Base-by-base conservation (phyloP, 2,113 vertebrate genomes). In the Sterrhoptilus dennistouni region DNA sequence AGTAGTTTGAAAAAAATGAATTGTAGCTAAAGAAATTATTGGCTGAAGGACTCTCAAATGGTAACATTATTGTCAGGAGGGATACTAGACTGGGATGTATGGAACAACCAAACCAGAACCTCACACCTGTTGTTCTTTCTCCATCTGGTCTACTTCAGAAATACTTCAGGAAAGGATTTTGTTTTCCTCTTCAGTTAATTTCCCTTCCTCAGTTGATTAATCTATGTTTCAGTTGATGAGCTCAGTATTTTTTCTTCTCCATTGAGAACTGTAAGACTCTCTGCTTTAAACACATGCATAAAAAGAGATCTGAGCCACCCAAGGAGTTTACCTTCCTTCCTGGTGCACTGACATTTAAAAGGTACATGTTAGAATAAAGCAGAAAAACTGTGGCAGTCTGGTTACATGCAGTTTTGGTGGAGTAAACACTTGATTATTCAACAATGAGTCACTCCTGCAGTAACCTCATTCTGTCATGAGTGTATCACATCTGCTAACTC, bases 391-490 rank as follows among this genome's bases (percentile, higher is more conserved):
- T 96, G 94, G 94, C 93, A 95, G 90, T 94, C 92, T 29, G 9
- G 84, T 94, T 97, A 89, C 93, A 75, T 91, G 90, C 86, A 69
- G 92, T 87, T 96, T 96, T 92, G 93, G 71, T 95, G 74, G 90
- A 95, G 88, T 96, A 96, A 97, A 97, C 96, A 97, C 94, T 97
- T 83, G 90, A 96, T 97, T 96, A 97, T 95, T 95, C 87, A 92
- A 97, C 94, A 91, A 44, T 97, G 97, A 97, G 93, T 96, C 95
- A 97, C 79, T 95, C 85, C 89, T 93, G 95, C 96, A 96, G 94
- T 97, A 96, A 97, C 97, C 97, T 91, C 97, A 97, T 97, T 97
- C 97, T 97, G 97, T 97, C 96, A 95, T 95, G 95, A 60, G 82
- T 96, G 86, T 81, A 92, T 97, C 91, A 94, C 93, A 89, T 90